Evolutionary conservation across 2,113 vertebrate species (phyloP), one percentile per base, ranked within the genome.

Genomic region (Charadrius vociferus): DNA sequence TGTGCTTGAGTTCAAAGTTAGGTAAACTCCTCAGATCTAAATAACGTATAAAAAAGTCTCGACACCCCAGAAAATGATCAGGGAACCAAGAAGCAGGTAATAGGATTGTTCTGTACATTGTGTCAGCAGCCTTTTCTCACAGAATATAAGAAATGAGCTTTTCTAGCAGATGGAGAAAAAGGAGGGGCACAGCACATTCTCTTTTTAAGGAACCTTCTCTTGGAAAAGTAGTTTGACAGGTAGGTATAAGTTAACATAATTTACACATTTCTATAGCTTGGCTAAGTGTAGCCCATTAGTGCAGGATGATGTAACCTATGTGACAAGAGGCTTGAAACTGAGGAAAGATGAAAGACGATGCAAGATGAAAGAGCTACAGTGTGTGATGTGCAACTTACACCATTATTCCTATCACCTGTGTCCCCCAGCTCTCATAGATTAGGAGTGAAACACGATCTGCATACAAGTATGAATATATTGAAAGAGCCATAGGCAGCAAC

Each of bases 341-440:
- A 91, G 45, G 62, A 84, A 91, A 94, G 94, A 97, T 96, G 91
- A 97, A 97, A 95, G 72, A 87, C 84, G 61, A 58, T 81, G 72
- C 1, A 32, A 91, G 68, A 95, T 89, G 86, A 90, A 97, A 93
- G 81, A 88, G 56, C 80, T 87, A 36, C 36, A 71, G 45, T 55
- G 72, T 71, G 47, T 30, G 63, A 81, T 86, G 86, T 86, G 86
- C 75, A 91, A 92, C 62, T 89, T 88, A 63, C 61, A 75, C 65
- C 70, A 32, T 78, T 81, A 78, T 72, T 84, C 56, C 86, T 65
- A 49, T 29, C 80, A 79, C 88, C 62, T 90, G 47, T 84, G 68
- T 82, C 34, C 81, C 39, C 70, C 81, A 82, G 70, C 78, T 89
- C 52, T 75, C 61, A 37, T 9, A 95, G 88, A 88, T 90, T 63